Conservation (phyloP, 2,113 vertebrate genomes). For the Xiphophorus hellerii region DNA sequence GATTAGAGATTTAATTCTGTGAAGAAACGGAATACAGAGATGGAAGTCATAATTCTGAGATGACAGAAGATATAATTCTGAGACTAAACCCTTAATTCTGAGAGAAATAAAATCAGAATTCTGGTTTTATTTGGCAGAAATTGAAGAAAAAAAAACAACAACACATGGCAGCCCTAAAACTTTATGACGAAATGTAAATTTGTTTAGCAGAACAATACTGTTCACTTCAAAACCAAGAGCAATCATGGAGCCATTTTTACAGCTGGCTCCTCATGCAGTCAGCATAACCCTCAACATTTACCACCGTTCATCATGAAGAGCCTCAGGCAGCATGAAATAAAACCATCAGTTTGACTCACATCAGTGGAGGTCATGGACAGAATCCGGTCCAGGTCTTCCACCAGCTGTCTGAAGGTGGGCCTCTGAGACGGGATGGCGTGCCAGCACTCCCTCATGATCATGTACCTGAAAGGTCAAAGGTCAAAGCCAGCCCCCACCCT, state of each 20-base stretch:
- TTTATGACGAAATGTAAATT: too few species aligned
- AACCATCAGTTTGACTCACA: conserved; percentile 76
- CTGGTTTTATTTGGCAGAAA: too few species aligned
- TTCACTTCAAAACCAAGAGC: background rate
- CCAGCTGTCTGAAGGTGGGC: conserved; percentile 97
- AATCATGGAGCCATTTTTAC: background rate
- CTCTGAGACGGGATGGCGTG: conserved; percentile 93
- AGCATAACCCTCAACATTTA: background rate
- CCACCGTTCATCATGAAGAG: background rate
- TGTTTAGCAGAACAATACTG: background rate
- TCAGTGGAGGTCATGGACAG: conserved; percentile 92
- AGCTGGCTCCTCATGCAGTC: background rate
- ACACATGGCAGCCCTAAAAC: too few species aligned
- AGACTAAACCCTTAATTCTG: too few species aligned
- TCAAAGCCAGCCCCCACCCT: too few species aligned
- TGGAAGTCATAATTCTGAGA: too few species aligned
- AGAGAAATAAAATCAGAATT: too few species aligned
- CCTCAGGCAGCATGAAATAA: too few species aligned
- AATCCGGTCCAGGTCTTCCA: conserved; percentile 94
- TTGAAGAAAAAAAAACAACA: too few species aligned
- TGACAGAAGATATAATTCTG: too few species aligned
- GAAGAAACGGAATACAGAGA: too few species aligned
- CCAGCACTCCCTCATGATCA: conserved; percentile 99
- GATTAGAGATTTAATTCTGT: too few species aligned
- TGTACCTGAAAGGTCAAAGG: conserved; percentile 84